Evolutionary conservation across 1,140 invertebrate species (phyloP).

Genomic region (Hestina assimilis): DNA sequence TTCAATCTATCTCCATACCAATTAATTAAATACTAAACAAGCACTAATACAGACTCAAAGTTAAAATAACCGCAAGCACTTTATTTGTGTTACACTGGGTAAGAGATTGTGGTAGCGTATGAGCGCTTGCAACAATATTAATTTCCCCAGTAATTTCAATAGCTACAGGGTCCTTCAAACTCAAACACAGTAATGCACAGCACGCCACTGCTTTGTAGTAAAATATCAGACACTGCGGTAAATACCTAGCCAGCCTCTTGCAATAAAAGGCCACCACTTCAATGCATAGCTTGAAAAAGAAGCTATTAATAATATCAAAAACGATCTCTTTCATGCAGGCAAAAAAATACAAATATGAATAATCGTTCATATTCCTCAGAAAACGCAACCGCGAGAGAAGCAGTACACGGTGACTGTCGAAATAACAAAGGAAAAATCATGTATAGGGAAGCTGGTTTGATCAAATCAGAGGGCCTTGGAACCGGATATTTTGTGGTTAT

Average conservation of each 20-base stretch:
- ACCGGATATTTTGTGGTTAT: not conserved
- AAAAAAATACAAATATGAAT: not conserved
- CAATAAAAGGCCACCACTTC: too few relatives aligned
- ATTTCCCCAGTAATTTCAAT: not conserved
- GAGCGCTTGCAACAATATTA: too few relatives aligned
- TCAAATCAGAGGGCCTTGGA: not conserved
- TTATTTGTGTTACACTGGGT: too few relatives aligned
- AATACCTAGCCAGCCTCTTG: too few relatives aligned
- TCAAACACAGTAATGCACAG: too few relatives aligned
- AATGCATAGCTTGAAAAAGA: not conserved
- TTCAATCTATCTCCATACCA: too few relatives aligned
- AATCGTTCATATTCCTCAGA: not conserved
- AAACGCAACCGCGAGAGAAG: not conserved
- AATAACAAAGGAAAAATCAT: not conserved
- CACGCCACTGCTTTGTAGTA: too few relatives aligned
- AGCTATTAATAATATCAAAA: not conserved
- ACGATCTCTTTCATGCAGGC: not conserved
- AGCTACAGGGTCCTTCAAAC: too few relatives aligned
- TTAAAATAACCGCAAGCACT: not conserved
- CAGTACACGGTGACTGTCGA: not conserved
- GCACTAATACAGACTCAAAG: not conserved
- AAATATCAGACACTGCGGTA: too few relatives aligned
- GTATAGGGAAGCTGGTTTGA: conserved; percentile 1
- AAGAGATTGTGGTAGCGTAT: too few relatives aligned
- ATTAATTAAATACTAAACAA: too few relatives aligned